A percentile compares a stretch with the other conserved stretches of the same genome.
These are phyloP conservation scores for Platysteira castanea DNA, from an alignment of 2,113 vertebrate genomes.

Conservation along the genomic window DNA sequence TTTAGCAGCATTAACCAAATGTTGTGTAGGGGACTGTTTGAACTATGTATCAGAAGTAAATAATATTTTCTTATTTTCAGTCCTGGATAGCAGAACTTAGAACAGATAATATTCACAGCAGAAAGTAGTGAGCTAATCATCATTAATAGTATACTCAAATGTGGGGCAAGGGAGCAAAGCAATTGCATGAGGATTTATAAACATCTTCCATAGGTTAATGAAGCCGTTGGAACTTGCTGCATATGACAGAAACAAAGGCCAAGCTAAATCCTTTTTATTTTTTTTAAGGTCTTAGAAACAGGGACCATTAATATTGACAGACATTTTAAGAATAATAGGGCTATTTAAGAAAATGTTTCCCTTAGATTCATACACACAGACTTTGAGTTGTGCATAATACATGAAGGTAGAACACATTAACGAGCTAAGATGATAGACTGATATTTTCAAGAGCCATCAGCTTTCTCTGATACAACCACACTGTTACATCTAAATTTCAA, in stretches of 20 bases:
- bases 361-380: neutral
- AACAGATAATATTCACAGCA: neutral
- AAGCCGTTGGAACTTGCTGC: neutral
- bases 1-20: neutral
- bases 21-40: neutral
- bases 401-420: neutral
- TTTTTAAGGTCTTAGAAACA: neutral
- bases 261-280: neutral
- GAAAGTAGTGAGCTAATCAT: neutral
- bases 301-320: neutral
- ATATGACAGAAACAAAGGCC: neutral
- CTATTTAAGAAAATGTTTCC: neutral
- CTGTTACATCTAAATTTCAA: neutral
- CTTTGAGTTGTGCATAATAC: neutral
- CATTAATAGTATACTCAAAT: neutral
- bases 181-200: neutral
- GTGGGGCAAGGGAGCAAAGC: neutral
- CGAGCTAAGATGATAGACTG: neutral
- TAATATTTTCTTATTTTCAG: neutral
- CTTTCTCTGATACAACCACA: neutral
- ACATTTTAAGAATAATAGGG: neutral
- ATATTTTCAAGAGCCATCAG: neutral
- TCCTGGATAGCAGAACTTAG: neutral
- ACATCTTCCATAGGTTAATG: neutral
- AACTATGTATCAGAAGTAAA: neutral